Evolutionary conservation across 1,140 invertebrate species (phyloP), one percentile per base, ranked within the genome.

Genomic region (Vollenhovia emeryi): DNA sequence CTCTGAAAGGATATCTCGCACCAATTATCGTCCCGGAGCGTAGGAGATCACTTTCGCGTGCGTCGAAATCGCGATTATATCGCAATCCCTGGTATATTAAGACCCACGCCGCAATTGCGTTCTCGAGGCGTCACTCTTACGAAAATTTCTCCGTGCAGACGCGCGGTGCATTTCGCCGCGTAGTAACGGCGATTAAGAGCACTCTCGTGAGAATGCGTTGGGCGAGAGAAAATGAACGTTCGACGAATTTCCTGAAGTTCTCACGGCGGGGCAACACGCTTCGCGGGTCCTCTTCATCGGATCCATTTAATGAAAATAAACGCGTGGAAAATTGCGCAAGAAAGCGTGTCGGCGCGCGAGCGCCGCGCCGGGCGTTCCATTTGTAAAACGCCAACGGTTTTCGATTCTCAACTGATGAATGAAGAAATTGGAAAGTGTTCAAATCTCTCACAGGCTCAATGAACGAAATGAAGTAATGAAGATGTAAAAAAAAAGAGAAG

Each of bases 291-390:
- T 68, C 62, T 18, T 57, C 40, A 52, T 57, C 33, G 30, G 48
- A 68, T 71, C 4, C 15, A 40, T 24, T 52, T 40, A 62, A 79
- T 33, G 75, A 88, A 80, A 88, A 55, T 50, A 57, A 60, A 75
- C 43, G 43, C 59, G 30, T 80, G 60, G 30, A 80, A 59, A 78
- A 89, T 88, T 73, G 86, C 48, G 74, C 87, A 80, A 62, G 88
- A 90, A 90, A 90, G 89, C 89, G 89, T 90, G 88, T 90, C 89
- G 87, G 18, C n/a, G 43, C 79, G 64, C 71, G 52, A 86, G 11
- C 13, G 36, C 18, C 3, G 36, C 59, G 30, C n/a, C 68, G 8
- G 64, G 40, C 80, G 59, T 33, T 57, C 24, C 59, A 52, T 59
- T 45, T 8, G n/a, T 45, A 80, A 66, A 73, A 75, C 69, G 74